These are phyloP conservation scores for Rosalia funebris DNA, from an alignment of 2,888 invertebrate species.

Conservation along the genomic window DNA sequence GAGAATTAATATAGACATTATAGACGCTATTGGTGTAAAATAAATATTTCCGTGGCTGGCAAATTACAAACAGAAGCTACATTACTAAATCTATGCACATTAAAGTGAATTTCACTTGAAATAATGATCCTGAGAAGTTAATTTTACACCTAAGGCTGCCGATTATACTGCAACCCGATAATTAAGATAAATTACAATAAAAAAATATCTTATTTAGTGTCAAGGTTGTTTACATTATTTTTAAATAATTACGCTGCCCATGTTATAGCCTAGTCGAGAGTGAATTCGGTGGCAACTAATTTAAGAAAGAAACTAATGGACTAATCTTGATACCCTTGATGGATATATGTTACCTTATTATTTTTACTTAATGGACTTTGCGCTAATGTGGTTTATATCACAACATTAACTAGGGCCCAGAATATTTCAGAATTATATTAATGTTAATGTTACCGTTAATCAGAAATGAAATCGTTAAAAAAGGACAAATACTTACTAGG, in stretches of 20 bases:
- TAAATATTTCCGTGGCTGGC: background rate
- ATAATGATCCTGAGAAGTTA: background rate
- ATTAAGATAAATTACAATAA: slow-evolving; percentile 2
- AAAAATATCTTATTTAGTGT: slow-evolving; percentile 7
- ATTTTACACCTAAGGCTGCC: background rate
- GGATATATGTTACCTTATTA: too few relatives aligned
- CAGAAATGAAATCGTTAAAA: too few relatives aligned
- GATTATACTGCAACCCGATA: slow-evolving; percentile 7
- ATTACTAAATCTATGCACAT: background rate
- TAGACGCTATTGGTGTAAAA: background rate
- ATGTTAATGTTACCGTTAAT: too few relatives aligned
- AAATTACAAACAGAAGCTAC: background rate
- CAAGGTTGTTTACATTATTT: slow-evolving; percentile 10
- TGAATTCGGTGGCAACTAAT: too few relatives aligned
- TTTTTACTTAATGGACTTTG: too few relatives aligned
- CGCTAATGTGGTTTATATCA: too few relatives aligned
- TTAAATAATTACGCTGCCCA: background rate
- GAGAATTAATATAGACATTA: background rate
- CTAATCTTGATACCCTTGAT: too few relatives aligned
- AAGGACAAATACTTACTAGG: too few relatives aligned
- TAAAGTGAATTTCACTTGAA: background rate
- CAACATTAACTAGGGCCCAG: too few relatives aligned
- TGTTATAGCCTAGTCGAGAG: background rate
- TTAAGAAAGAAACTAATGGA: too few relatives aligned
- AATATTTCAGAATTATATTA: too few relatives aligned